Conservation (phyloP, 2,888 invertebrate species). For the Lasioglossum zephyrum region DNA sequence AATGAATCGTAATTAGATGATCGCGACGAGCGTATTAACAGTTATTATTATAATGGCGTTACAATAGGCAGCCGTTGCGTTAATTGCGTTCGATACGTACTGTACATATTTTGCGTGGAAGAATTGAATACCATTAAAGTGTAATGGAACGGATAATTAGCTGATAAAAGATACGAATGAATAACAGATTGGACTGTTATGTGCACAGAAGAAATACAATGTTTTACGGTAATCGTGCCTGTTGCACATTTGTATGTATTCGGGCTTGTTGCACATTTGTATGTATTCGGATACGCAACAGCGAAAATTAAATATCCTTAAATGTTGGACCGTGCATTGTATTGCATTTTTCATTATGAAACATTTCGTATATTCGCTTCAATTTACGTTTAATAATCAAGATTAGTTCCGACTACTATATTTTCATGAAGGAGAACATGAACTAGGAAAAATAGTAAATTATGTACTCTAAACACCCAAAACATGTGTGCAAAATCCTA, state of each 20-base stretch:
- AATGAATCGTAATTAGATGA: constrained; percentile 70
- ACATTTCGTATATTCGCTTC: not conserved
- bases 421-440: not conserved
- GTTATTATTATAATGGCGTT: constrained; percentile 74
- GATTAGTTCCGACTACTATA: not conserved
- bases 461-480: not conserved
- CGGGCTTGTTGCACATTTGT: not conserved
- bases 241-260: not conserved
- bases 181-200: constrained; percentile 54
- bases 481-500: not conserved
- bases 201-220: constrained; percentile 36
- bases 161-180: constrained; percentile 67
- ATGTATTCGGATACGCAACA: not conserved
- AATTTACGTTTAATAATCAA: not conserved
- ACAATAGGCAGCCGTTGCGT: constrained; percentile 66
- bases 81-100: constrained; percentile 62
- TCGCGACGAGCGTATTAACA: constrained; percentile 68
- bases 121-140: constrained; percentile 71
- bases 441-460: not conserved
- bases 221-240: constrained; percentile 3
- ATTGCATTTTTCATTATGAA: not conserved
- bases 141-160: constrained; percentile 70
- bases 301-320: not conserved
- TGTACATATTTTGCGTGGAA: constrained; percentile 62
- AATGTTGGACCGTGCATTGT: not conserved